These are phyloP conservation scores for Butorides virescens DNA, from an alignment of 2,113 vertebrate genomes.

Conservation along the genomic window DNA sequence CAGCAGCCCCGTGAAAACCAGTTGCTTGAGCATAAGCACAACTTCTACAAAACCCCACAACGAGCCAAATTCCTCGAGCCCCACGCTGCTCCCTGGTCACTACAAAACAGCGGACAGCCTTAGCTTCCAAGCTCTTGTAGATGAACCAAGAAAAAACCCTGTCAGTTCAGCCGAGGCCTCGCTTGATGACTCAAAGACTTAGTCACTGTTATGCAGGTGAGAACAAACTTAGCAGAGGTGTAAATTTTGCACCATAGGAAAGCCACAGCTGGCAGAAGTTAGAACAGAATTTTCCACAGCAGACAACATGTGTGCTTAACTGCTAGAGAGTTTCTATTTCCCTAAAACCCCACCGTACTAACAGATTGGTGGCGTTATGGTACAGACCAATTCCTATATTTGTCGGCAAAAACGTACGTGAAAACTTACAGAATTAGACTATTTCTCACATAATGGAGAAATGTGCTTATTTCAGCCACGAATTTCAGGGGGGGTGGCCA, in stretches of 20 bases:
- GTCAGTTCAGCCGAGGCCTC: not conserved
- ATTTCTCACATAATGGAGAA: not conserved
- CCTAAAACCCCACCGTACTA: not conserved
- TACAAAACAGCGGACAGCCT: rapidly evolving
- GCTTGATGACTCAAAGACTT: not conserved
- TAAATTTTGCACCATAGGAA: not conserved
- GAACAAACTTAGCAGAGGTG: not conserved
- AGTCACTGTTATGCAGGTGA: not conserved
- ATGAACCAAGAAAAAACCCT: not conserved
- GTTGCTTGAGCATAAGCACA: not conserved
- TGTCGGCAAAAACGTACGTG: rapidly evolving
- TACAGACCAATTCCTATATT: not conserved
- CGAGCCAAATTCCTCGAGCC: not conserved
- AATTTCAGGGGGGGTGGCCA: not conserved
- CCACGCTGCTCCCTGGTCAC: rapidly evolving
- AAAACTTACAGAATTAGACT: not conserved
- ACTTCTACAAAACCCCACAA: not conserved
- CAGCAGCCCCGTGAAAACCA: not conserved
- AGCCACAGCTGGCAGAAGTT: not conserved
- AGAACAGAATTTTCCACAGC: not conserved
- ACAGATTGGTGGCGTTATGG: rapidly evolving
- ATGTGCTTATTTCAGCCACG: rapidly evolving
- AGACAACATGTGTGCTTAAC: too few species aligned
- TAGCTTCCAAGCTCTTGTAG: not conserved
- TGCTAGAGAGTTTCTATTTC: not conserved